Evolutionary conservation across 2,888 invertebrate genomes (phyloP).

Genomic region (Eulithis prunata): DNA sequence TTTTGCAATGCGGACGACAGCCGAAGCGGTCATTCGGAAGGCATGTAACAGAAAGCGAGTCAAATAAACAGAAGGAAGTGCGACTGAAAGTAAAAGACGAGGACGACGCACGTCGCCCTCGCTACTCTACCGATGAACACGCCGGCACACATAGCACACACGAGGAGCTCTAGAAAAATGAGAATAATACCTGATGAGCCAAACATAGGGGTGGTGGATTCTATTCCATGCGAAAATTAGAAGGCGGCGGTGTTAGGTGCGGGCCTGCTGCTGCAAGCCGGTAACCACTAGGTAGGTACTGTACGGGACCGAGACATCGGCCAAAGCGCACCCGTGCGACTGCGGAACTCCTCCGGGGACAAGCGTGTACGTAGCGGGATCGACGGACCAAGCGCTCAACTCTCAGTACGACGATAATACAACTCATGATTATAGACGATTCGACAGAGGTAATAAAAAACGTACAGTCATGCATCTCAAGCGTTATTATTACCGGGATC

Average conservation of each 20-base stretch:
- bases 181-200: constrained; percentile 84
- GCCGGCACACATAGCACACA: constrained; percentile 80
- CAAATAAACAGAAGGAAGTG: constrained; percentile 80
- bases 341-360: constrained; percentile 76
- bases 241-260: constrained; percentile 83
- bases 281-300: constrained; percentile 67
- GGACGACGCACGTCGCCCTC: constrained; percentile 69
- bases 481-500: constrained; percentile 95
- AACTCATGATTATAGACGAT: constrained; percentile 77
- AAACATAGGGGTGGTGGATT: constrained; percentile 83
- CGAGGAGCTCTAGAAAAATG: constrained; percentile 81
- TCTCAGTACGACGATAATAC: constrained; percentile 75
- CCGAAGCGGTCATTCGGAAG: constrained; percentile 84
- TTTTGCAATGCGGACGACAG: constrained; percentile 78
- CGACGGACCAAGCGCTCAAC: constrained; percentile 81
- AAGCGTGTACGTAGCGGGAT: constrained; percentile 84
- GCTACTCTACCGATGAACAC: constrained; percentile 73
- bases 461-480: constrained; percentile 94
- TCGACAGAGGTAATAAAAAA: constrained; percentile 86
- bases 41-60: constrained; percentile 85
- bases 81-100: constrained; percentile 69
- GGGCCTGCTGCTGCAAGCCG: constrained; percentile 79
- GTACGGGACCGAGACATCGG: constrained; percentile 78
- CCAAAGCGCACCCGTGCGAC: constrained; percentile 82
- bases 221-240: constrained; percentile 84